Evolutionary conservation across 2,113 vertebrate genomes (phyloP).

Genomic region (Chelonoidis abingdonii): DNA sequence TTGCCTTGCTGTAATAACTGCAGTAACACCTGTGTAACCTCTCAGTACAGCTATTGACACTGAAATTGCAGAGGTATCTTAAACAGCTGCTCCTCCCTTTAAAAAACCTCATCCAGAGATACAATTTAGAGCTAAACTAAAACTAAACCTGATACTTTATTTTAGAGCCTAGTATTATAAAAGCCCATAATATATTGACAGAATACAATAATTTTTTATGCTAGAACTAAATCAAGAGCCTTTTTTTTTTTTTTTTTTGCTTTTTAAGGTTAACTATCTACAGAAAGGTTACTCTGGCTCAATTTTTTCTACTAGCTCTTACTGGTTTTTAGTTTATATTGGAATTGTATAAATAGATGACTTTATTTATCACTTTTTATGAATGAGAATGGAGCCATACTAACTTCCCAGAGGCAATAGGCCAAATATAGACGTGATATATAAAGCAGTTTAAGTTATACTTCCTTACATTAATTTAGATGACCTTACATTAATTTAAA

Average conservation of each 20-base stretch:
- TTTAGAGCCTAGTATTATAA: not conserved
- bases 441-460: accelerated
- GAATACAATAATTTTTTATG: not conserved
- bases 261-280: not conserved
- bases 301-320: not conserved
- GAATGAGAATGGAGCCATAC: not conserved
- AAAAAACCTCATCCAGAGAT: not conserved
- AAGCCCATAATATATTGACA: not conserved
- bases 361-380: not conserved
- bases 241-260: not conserved
- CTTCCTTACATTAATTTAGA: not conserved
- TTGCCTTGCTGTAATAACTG: not conserved
- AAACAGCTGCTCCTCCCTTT: not conserved
- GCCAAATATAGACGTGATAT: not conserved
- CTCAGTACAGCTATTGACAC: not conserved
- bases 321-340: not conserved
- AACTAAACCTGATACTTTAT: not conserved
- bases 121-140: not conserved
- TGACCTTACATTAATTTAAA: not conserved
- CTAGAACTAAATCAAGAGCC: accelerated
- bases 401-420: not conserved
- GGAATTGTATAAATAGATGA: not conserved
- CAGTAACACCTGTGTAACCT: not conserved
- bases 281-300: not conserved
- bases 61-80: not conserved